Evolutionary conservation across 1,140 invertebrate genomes (phyloP), one percentile per base, ranked within the genome.

Genomic region (Drosophila lini): DNA sequence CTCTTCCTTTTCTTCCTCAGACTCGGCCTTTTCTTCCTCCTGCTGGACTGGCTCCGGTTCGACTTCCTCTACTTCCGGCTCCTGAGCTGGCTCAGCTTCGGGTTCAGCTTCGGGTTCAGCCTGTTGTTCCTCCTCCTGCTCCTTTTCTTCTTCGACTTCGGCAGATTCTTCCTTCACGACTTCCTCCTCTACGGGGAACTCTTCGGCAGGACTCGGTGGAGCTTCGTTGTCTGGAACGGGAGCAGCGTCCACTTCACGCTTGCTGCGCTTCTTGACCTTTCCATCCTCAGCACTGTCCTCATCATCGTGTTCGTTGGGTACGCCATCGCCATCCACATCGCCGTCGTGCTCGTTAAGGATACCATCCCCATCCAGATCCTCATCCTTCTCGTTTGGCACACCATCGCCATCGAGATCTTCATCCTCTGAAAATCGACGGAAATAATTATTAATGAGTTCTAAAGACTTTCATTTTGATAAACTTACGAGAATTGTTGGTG

Each of bases 291-390:
- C 64, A 40, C 73, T 81, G 41, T 88, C 78, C 48, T 92, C 78
- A 22, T 88, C 70, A 31, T 86, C 90, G n/a, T 90, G 88, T 16
- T 67, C 73, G 52, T 89, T 90, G 45, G 81, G 80, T 41, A 91
- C 81, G 2, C 86, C 81, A 38, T 94, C 91, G 47, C 94, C 94
- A 50, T 80, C 91, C 0, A 93, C 92, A 32, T 93, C 62, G 0
- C 93, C 82, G 47, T 93, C 94, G 57, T 93, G 57, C 44, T 68
- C 75, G 53, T 91, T 91, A 8, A 68, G 47, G 38, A 90, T 86
- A 25, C 82, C 83, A 78, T 91, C 88, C 8, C 91, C 90, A 52
- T 89, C 85, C 71, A 89, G 67, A 71, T 89, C 91, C 0, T 82
- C 74, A 25, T 90, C 82, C 62, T 76, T 78, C 25, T 91, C 80